These are phyloP conservation scores for Neodontobutis hainanensis DNA, from an alignment of 2,113 vertebrate species.

Conservation along the genomic window DNA sequence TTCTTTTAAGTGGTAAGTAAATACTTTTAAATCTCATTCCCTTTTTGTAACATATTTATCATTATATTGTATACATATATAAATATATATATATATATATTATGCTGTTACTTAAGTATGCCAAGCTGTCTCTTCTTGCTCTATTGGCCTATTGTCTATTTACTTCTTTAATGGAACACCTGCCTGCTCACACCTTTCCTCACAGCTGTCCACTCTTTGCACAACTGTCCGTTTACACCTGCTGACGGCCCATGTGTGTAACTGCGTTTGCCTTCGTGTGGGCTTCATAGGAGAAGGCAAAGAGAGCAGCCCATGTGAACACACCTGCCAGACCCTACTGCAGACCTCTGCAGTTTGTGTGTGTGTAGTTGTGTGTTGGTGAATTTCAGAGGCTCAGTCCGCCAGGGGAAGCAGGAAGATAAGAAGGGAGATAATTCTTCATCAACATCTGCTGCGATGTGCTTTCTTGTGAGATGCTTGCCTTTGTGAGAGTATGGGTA, in stretches of 20 bases:
- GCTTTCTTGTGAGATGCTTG: constrained; percentile 64
- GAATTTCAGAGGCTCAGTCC: constrained; percentile 41
- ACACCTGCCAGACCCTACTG: constrained; percentile 68
- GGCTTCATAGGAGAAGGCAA: constrained; percentile 43
- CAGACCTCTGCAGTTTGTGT: constrained; percentile 47
- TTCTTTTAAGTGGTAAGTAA: neutral
- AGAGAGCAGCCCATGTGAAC: constrained; percentile 60
- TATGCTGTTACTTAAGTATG: neutral
- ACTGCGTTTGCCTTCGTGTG: constrained; percentile 22
- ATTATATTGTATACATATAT: too few relatives aligned
- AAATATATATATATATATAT: too few relatives aligned
- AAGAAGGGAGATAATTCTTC: constrained; percentile 67
- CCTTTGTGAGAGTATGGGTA: constrained; percentile 23
- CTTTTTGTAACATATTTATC: neutral
- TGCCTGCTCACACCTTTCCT: constrained; percentile 71
- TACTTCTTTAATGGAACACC: constrained; percentile 75
- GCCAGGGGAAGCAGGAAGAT: constrained; percentile 65
- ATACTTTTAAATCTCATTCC: neutral
- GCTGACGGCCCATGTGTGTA: constrained; percentile 47
- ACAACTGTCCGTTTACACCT: constrained; percentile 74
- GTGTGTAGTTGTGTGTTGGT: constrained; percentile 24
- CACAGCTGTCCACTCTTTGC: constrained; percentile 71
- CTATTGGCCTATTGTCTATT: constrained; percentile 21
- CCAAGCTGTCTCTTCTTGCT: neutral
- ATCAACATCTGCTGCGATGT: constrained; percentile 76